Evolutionary conservation across 2,113 vertebrate genomes (phyloP).

Genomic region (Mionectes macconnelli): DNA sequence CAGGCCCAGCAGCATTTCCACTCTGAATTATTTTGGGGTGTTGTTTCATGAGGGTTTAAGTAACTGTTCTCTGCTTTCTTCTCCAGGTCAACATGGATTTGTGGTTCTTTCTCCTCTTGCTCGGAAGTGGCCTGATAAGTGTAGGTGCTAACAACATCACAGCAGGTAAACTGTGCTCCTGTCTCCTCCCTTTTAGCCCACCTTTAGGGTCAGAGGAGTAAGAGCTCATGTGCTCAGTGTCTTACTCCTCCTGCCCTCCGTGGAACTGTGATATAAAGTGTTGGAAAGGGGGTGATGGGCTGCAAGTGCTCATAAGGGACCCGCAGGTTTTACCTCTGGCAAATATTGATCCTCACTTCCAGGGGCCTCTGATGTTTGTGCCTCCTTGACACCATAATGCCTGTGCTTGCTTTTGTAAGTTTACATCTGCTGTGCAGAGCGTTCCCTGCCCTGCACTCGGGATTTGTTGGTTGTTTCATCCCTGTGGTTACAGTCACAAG

Average conservation of each 20-base stretch:
- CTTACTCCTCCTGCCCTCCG: not conserved
- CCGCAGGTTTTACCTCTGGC: not conserved
- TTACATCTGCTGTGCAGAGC: not conserved
- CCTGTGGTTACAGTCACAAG: accelerated
- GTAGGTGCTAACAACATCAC: constrained; percentile 68
- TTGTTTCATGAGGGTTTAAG: not conserved
- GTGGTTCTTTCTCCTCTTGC: constrained; percentile 86
- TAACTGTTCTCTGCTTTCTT: not conserved
- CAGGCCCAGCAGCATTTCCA: accelerated
- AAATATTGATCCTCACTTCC: not conserved
- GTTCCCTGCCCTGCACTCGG: accelerated
- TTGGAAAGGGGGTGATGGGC: not conserved
- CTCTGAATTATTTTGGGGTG: not conserved
- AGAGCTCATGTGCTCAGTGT: not conserved
- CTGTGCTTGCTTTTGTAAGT: not conserved
- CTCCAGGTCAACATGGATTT: constrained; percentile 91
- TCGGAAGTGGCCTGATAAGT: constrained; percentile 75
- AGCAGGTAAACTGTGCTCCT: constrained; percentile 69
- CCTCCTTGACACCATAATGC: not conserved
- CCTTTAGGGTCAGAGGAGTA: not conserved
- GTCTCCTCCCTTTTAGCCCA: not conserved
- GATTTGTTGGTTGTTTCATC: not conserved
- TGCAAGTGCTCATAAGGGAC: not conserved
- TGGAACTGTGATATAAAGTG: accelerated
- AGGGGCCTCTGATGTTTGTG: not conserved